Conservation (phyloP, 2,797 vertebrate genomes). For the Falco peregrinus region DNA sequence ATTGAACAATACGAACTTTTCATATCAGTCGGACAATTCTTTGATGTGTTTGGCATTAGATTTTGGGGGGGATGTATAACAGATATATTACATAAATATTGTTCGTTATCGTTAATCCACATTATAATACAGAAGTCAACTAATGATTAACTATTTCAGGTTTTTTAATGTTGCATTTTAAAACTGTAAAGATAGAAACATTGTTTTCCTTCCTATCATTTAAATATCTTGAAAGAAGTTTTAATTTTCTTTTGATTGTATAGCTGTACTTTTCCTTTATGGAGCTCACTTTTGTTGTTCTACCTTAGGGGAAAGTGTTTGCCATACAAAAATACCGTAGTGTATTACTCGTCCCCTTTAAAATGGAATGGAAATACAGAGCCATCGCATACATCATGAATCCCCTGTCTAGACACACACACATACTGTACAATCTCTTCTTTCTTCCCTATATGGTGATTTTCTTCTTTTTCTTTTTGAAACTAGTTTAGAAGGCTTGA, state of each 20-base stretch:
- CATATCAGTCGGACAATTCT: not conserved
- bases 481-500: not conserved
- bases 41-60: not conserved
- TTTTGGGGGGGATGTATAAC: not conserved
- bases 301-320: not conserved
- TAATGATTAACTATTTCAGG: not conserved
- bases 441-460: not conserved
- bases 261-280: not conserved
- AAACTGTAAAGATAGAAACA: not conserved
- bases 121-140: not conserved
- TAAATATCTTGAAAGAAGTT: not conserved
- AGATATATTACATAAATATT: not conserved
- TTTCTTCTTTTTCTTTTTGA: not conserved
- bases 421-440: accelerated
- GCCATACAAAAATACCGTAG: accelerated
- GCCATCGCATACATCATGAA: accelerated
- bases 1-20: not conserved
- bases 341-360: not conserved
- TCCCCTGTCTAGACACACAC: not conserved
- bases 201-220: not conserved
- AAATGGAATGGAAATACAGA: not conserved
- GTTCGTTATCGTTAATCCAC: not conserved
- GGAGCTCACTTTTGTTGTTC: not conserved
- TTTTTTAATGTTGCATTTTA: not conserved
- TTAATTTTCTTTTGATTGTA: not conserved